These are phyloP conservation scores for Saccopteryx leptura DNA, from an alignment of 2,113 vertebrate species.

Conservation along the genomic window DNA sequence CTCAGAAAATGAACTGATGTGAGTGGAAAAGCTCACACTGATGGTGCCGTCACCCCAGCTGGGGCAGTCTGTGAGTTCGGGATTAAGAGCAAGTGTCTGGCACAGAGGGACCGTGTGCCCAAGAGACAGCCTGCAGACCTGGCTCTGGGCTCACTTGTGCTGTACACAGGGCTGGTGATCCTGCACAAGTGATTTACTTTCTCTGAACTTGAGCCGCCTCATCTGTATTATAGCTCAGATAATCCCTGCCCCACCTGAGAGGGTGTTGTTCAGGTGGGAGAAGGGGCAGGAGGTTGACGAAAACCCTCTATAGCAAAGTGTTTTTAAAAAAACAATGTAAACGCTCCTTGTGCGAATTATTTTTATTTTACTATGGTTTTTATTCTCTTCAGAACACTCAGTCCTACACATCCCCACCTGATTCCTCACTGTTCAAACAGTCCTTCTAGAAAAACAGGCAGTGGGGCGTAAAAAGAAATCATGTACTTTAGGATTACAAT, in stretches of 20 bases:
- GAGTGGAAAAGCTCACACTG: background rate
- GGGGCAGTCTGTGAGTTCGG: no score
- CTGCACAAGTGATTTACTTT: background rate
- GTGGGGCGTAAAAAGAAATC: background rate
- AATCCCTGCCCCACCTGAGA: background rate
- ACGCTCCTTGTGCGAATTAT: background rate
- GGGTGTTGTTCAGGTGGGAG: no score
- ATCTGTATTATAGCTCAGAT: background rate
- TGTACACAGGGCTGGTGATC: background rate
- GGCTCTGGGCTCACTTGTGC: background rate
- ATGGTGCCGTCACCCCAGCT: background rate
- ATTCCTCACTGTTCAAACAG: slow-evolving; percentile 29
- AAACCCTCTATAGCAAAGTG: background rate
- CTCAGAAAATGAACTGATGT: background rate
- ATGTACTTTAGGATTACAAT: background rate
- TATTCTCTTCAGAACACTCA: background rate
- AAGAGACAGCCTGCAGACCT: accelerated
- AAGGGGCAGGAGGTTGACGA: accelerated
- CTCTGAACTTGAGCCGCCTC: slow-evolving; percentile 2
- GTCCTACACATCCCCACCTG: background rate
- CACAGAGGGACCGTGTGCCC: background rate
- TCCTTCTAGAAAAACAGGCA: background rate
- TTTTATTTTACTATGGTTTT: background rate
- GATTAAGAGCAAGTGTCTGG: background rate
- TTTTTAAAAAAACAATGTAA: background rate